Evolutionary conservation across 2,888 invertebrate genomes (phyloP).

Genomic region (Acrocera orbiculus): DNA sequence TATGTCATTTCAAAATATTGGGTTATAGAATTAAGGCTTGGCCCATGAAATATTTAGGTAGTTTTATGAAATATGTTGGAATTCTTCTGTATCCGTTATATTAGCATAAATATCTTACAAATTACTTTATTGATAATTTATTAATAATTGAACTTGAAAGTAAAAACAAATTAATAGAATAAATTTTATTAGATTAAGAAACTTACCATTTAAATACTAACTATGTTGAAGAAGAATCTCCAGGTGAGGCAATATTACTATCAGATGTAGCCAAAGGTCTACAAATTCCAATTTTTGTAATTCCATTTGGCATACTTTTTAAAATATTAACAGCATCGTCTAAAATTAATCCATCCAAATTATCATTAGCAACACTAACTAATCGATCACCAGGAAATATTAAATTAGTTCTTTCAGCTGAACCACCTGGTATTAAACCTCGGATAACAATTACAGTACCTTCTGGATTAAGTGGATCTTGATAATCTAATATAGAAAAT

Average conservation of each 20-base stretch:
- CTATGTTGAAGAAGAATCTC: conserved; percentile 29
- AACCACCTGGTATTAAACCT: conserved; percentile 92
- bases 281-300: conserved; percentile 81
- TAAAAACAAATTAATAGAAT: no score
- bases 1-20: no score
- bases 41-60: no score
- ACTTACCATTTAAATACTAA: conserved; percentile 16
- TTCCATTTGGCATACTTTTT: conserved; percentile 82
- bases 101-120: no score
- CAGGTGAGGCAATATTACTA: conserved; percentile 30
- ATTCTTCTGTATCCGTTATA: no score
- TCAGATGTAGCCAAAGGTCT: conserved; percentile 41
- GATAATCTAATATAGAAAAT: conserved; percentile 94
- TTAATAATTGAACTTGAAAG: no score
- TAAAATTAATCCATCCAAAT: conserved; percentile 77
- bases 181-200: neutral
- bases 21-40: no score
- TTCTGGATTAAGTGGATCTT: conserved; percentile 89
- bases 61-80: no score
- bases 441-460: conserved; percentile 94
- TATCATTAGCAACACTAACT: conserved; percentile 77
- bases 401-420: conserved; percentile 88
- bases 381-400: conserved; percentile 91
- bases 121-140: no score
- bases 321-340: conserved; percentile 92